phyloP scores from a whole-genome alignment of 2,888 invertebrate species.

The Drosophila atripex region DNA sequence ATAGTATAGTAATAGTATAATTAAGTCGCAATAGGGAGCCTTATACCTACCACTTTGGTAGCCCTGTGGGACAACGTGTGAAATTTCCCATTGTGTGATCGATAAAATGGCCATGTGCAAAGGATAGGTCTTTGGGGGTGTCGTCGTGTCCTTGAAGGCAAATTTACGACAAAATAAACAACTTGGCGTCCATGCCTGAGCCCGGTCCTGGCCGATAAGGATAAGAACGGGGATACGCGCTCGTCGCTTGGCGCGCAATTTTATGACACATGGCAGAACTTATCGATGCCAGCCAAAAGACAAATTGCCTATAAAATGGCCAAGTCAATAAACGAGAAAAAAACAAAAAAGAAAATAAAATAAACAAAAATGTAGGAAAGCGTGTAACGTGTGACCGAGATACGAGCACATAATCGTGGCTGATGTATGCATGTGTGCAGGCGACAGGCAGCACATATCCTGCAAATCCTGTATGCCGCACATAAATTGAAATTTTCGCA shows the following conservation, averaged over 20 bases:
- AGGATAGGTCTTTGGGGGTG: constrained; percentile 19
- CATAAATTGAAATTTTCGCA: constrained; percentile 37
- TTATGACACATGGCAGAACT: constrained; percentile 60
- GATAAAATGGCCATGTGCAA: constrained; percentile 60
- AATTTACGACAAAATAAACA: constrained; percentile 77
- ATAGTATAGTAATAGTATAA: too few species aligned
- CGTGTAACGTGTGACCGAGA: constrained; percentile 35
- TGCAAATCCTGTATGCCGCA: constrained; percentile 31
- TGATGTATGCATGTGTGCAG: background rate
- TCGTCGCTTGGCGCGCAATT: constrained; percentile 45
- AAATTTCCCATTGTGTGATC: constrained; percentile 77
- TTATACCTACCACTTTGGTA: background rate
- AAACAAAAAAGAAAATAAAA: too few species aligned
- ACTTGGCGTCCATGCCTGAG: constrained; percentile 50
- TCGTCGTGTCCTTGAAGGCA: constrained; percentile 65
- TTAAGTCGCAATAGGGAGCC: constrained; percentile 3
- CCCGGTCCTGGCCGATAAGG: constrained; percentile 59
- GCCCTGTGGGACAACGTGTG: constrained; percentile 57
- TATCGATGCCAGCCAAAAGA: constrained; percentile 55
- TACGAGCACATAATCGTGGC: constrained; percentile 18
- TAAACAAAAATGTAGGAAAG: constrained; percentile 6
- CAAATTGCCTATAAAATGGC: constrained; percentile 68
- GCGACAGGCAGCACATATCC: constrained; percentile 13
- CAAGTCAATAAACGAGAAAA: constrained; percentile 54
- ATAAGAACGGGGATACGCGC: constrained; percentile 43